phyloP scores from a whole-genome alignment of 2,113 vertebrate genomes.

The Leptobrachium leishanense region DNA sequence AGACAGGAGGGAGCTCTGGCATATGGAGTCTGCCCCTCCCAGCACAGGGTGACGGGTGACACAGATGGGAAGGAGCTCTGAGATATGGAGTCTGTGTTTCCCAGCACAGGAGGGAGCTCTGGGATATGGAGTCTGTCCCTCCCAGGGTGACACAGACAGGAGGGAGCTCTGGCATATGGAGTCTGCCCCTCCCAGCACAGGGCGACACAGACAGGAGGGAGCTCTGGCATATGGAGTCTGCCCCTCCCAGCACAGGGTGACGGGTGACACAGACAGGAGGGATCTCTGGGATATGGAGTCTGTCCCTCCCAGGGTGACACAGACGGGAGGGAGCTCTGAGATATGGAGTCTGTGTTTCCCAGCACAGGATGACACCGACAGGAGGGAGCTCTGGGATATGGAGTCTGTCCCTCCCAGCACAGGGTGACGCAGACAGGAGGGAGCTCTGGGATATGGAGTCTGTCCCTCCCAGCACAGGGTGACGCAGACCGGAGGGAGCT shows the following conservation, averaged over 20 bases:
- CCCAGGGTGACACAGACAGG: background rate
- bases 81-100: background rate
- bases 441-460: too few relatives aligned
- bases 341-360: background rate
- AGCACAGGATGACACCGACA: slow-evolving; percentile 2
- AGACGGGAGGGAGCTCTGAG: too few relatives aligned
- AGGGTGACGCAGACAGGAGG: too few relatives aligned
- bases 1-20: too few relatives aligned
- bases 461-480: background rate
- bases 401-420: too few relatives aligned
- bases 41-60: too few relatives aligned
- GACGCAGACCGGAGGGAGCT: background rate
- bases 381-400: background rate
- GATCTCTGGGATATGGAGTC: background rate
- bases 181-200: background rate
- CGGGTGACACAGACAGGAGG: background rate
- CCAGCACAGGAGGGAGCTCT: slow-evolving; percentile 4
- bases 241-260: too few relatives aligned
- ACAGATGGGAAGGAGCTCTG: background rate
- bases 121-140: background rate
- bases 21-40: too few relatives aligned
- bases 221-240: background rate
- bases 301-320: too few relatives aligned
- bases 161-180: slow-evolving; percentile 4
- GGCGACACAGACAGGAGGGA: too few relatives aligned